These are phyloP conservation scores for Catamblyrhynchus diadema DNA, from an alignment of 2,797 vertebrate species.

Conservation along the genomic window DNA sequence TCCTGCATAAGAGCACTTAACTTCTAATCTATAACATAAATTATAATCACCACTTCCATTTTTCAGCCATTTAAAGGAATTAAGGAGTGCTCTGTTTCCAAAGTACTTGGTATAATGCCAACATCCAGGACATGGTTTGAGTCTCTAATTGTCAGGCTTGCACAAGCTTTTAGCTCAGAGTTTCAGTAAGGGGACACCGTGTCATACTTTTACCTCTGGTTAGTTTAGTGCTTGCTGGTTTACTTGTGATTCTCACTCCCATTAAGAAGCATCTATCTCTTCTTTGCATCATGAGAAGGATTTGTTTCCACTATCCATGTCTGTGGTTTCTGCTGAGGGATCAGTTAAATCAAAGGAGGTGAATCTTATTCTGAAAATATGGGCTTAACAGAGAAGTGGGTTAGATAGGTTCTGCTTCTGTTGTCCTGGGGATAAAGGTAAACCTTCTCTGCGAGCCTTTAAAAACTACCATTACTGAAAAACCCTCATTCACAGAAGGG, in stretches of 20 bases:
- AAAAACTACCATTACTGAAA: background rate
- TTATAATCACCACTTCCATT: background rate
- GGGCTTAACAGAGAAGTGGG: fast-evolving
- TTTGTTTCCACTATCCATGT: background rate
- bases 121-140: background rate
- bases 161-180: background rate
- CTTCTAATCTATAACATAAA: background rate
- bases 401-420: background rate
- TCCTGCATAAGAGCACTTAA: background rate
- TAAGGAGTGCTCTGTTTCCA: background rate
- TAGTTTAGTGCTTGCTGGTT: background rate
- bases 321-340: background rate
- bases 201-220: background rate
- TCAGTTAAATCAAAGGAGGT: background rate
- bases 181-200: background rate
- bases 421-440: background rate
- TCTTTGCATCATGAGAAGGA: background rate
- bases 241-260: background rate
- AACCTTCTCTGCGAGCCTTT: background rate
- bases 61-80: background rate
- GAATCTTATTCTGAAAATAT: background rate
- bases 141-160: background rate
- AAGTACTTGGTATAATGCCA: background rate
- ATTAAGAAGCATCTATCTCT: background rate
- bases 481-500: background rate